Base-by-base conservation (phyloP, 2,888 invertebrate species). In the Nemotelus pantherinus region DNA sequence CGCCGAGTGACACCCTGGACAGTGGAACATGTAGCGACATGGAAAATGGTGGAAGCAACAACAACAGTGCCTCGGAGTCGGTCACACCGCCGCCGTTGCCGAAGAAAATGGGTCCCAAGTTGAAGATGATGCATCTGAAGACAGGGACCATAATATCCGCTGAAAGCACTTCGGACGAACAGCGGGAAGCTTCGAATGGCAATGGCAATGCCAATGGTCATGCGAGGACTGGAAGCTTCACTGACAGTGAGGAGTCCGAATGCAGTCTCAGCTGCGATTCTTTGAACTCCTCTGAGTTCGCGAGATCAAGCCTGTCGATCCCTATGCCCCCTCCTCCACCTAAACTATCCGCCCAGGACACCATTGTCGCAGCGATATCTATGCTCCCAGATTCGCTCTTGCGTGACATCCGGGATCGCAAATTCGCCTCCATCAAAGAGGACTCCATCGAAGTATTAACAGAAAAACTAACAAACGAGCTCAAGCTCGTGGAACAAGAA, bases 21-120 rank as follows among this genome's bases (percentile, higher is more conserved):
- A 95, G 94, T 78, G 95, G 95, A 65, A 95, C 94, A 53, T 94
- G 95, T 87, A 94, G 94, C 85, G 95, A 95, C 86, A 89, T 94
- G 82, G 94, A 95, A 79, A 85, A 83, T 72, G 82, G 82, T 7
- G 81, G 83, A 0, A 81, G 78, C 64, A 80, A 79, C 9, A 80
- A 79, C 9, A 58, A 65, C 39, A 78, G 60, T 47, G 79, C 79
- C 74, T 77, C 81, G 10, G 58, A 53, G 4, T 78, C 80, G 4
- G 45, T 48, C 2, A 80, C 82, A 43, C 92, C 93, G 76, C 90
- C 91, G 3, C 92, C 93, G 2, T 87, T 92, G 80, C 89, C 91
- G 41, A 91, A 91, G 82, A 92, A 92, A 88, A 92, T 92, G 85
- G 89, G 88, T 53, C 86, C 89, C 6, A 89, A 88, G 84, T 58